These are phyloP conservation scores for Gopherus evgoodei DNA, from an alignment of 2,113 vertebrate genomes.

Conservation along the genomic window DNA sequence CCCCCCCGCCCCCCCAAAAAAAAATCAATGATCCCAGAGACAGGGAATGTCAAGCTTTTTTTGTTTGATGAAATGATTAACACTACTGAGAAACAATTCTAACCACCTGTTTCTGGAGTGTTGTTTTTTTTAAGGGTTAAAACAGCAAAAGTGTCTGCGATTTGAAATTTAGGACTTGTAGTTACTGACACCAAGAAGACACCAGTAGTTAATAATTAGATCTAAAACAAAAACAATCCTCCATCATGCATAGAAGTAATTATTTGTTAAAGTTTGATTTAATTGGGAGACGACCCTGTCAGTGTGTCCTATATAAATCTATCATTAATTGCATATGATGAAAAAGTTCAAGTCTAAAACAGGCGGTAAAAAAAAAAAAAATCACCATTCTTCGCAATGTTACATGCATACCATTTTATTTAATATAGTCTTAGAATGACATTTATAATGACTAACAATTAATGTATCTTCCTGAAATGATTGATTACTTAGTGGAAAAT, in stretches of 20 bases:
- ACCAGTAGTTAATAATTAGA: not conserved
- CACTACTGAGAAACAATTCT: not conserved
- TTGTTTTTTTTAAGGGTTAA: not conserved
- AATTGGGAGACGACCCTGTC: not conserved
- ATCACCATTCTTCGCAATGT: not conserved
- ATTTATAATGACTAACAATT: not conserved
- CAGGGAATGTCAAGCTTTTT: not conserved
- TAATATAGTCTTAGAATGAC: not conserved
- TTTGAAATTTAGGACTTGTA: not conserved
- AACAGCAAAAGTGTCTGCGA: not conserved
- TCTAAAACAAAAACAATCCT: not conserved
- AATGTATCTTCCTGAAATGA: not conserved
- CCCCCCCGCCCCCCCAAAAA: not conserved
- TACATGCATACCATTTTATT: not conserved
- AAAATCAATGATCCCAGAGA: not conserved
- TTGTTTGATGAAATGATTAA: not conserved
- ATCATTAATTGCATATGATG: not conserved
- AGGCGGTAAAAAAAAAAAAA: not conserved
- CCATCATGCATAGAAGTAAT: not conserved
- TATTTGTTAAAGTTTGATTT: not conserved
- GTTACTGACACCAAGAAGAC: not conserved
- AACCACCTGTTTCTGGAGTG: not conserved
- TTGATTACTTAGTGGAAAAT: not conserved
- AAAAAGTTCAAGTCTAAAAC: not conserved
- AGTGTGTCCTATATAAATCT: not conserved